Percentiles rank a stretch among this genome's conserved stretches.
Evolutionary conservation across 2,888 invertebrate genomes (phyloP).

Genomic region (Mythimna vitellina): DNA sequence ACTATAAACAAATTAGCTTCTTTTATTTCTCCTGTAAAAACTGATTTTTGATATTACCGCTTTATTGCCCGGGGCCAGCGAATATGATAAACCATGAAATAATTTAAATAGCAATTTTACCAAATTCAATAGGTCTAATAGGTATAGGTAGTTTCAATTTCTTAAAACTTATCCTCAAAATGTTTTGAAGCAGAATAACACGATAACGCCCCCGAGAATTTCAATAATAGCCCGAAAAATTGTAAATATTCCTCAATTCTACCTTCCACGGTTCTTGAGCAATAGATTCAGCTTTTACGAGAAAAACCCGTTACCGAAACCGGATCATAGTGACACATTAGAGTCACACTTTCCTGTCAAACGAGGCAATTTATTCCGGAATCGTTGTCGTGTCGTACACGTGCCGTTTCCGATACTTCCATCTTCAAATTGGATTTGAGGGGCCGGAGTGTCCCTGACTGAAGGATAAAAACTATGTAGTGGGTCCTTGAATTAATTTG

Average conservation of each 20-base stretch:
- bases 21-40: too few species aligned
- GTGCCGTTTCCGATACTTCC: conserved; percentile 48
- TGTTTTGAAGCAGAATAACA: conserved; percentile 2
- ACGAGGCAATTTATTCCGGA: conserved; percentile 45
- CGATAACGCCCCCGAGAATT: neutral
- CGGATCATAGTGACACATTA: conserved; percentile 45
- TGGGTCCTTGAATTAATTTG: neutral
- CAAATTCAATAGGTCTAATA: too few species aligned
- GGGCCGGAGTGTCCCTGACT: conserved; percentile 51
- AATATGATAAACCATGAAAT: too few species aligned
- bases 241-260: conserved; percentile 16
- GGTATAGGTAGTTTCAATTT: too few species aligned
- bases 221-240: conserved; percentile 8
- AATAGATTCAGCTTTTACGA: conserved; percentile 35
- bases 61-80: too few species aligned
- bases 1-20: too few species aligned
- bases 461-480: conserved; percentile 59
- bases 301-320: conserved; percentile 31
- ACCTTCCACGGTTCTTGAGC: conserved; percentile 26
- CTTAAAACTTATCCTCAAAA: conserved; percentile 2
- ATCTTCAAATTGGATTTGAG: conserved; percentile 69
- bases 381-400: conserved; percentile 35
- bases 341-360: conserved; percentile 44
- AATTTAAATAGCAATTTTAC: too few species aligned
- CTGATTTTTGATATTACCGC: too few species aligned